Conservation (phyloP, 2,888 invertebrate genomes). For the Athalia cordata region DNA sequence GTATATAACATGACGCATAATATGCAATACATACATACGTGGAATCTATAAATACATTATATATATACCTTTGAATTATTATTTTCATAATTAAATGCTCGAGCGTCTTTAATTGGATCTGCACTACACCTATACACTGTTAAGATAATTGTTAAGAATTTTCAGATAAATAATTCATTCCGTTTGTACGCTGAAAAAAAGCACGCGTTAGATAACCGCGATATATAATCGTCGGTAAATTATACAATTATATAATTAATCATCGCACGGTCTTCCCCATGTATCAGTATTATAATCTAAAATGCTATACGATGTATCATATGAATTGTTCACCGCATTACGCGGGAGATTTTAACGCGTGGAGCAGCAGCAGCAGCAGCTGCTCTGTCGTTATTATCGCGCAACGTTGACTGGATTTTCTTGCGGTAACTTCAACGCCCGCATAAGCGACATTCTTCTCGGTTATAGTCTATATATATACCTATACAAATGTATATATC, state of each 20-base stretch:
- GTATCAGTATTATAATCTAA: too few relatives aligned
- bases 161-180: conserved; percentile 33
- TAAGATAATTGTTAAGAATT: conserved; percentile 22
- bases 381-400: neutral
- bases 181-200: neutral
- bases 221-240: conserved; percentile 3
- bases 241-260: neutral
- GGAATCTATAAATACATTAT: neutral
- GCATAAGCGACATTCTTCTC: conserved; percentile 13
- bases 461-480: neutral
- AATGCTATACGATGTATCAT: neutral
- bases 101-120: neutral
- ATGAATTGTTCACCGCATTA: neutral
- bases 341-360: conserved; percentile 29
- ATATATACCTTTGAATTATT: neutral
- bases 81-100: neutral
- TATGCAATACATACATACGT: conserved; percentile 2
- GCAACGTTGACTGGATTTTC: neutral
- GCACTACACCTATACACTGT: neutral
- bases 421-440: conserved; percentile 34
- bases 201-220: conserved; percentile 29
- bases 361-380: neutral
- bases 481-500: neutral
- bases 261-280: neutral
- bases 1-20: conserved; percentile 12